phyloP scores from a whole-genome alignment of 2,888 invertebrate genomes.

The Piscicola geometra region DNA sequence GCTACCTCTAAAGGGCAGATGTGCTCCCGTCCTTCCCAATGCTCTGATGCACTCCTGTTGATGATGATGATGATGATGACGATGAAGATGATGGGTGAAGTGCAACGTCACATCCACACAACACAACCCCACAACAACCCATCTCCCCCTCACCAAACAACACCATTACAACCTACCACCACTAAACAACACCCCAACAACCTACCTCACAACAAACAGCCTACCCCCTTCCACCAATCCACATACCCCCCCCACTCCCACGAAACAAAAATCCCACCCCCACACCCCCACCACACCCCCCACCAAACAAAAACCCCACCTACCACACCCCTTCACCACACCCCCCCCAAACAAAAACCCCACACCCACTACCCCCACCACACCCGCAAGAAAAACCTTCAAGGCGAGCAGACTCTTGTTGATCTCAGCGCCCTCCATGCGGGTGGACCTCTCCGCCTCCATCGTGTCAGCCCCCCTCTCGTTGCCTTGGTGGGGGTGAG shows the following conservation, averaged over 20 bases:
- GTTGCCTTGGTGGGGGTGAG: conserved; percentile 66
- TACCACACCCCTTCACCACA: too few relatives aligned
- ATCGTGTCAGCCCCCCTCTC: conserved; percentile 97
- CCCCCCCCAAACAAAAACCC: too few relatives aligned
- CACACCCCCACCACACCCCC: background rate
- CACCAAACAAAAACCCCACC: background rate
- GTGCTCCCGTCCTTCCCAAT: conserved; percentile 82
- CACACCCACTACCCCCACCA: background rate
- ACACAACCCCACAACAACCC: too few relatives aligned
- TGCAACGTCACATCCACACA: background rate
- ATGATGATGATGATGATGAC: too few relatives aligned
- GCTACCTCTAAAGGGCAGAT: conserved; percentile 93
- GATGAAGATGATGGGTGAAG: background rate
- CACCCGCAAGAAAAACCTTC: too few relatives aligned
- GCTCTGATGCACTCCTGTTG: conserved; percentile 74
- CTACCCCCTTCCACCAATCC: too few relatives aligned
- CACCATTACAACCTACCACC: too few relatives aligned
- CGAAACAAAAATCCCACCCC: background rate
- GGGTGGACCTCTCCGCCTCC: conserved; percentile 86
- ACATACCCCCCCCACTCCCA: too few relatives aligned
- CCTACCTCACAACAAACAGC: too few relatives aligned
- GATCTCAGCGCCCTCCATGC: conserved; percentile 94
- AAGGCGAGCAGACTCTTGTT: conserved; percentile 90
- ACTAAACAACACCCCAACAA: too few relatives aligned
- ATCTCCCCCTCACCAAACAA: too few relatives aligned